Evolutionary conservation across 2,888 invertebrate genomes (phyloP).

Genomic region (Eupeodes latifasciatus): DNA sequence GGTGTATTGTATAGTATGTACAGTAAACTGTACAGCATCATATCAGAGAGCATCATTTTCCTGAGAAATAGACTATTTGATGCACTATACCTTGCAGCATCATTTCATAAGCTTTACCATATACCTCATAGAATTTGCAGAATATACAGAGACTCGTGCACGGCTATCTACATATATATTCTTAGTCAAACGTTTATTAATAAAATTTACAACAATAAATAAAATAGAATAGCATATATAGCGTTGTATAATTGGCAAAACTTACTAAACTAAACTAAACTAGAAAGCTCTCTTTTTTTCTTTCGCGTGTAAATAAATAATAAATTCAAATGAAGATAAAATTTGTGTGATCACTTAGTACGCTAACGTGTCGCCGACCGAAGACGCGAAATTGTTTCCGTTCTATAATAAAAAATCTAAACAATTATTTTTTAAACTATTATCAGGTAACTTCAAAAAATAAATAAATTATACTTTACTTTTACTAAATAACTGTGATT

Average conservation of each 20-base stretch:
- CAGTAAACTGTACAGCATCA: background rate
- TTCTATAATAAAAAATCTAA: slow-evolving; percentile 1
- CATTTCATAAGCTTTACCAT: slow-evolving; percentile 45
- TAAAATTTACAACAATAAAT: slow-evolving; percentile 48
- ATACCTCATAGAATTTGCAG: background rate
- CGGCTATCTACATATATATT: too few relatives aligned
- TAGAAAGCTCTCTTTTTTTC: slow-evolving; percentile 56
- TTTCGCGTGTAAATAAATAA: slow-evolving; percentile 30
- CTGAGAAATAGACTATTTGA: background rate
- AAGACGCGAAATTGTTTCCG: slow-evolving; percentile 25
- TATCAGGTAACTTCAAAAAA: background rate
- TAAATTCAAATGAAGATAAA: slow-evolving; percentile 56
- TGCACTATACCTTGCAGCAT: slow-evolving; percentile 38
- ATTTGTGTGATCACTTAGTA: slow-evolving; percentile 45
- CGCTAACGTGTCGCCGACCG: slow-evolving; percentile 16
- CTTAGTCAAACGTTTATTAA: slow-evolving; percentile 57
- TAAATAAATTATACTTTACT: background rate
- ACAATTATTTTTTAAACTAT: background rate
- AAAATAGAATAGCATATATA: background rate
- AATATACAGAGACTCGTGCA: slow-evolving; percentile 8
- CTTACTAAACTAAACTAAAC: slow-evolving; percentile 43
- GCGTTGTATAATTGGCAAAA: slow-evolving; percentile 33
- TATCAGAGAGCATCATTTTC: slow-evolving; percentile 35
- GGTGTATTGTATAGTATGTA: background rate
- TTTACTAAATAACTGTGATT: background rate